Evolutionary conservation across 1,140 invertebrate species (phyloP), one percentile per base, ranked within the genome.

Genomic region (Pogonognathellus flavescens): DNA sequence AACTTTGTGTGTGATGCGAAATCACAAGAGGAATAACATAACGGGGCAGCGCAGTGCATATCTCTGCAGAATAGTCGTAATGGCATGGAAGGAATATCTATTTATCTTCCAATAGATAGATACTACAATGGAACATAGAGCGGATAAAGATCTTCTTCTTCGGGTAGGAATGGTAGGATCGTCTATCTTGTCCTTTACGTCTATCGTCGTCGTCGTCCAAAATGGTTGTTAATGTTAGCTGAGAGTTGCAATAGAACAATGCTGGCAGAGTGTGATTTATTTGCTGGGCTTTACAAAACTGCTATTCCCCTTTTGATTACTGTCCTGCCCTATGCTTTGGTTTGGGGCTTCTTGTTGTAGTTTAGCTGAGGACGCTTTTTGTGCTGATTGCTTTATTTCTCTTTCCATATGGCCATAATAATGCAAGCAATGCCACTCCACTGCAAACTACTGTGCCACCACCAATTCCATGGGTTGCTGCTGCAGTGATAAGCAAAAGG

Each of bases 331-430:
- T 59, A 18, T 14, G 25, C 22, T 66, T 66, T 66, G 62, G 62
- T 66, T 22, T 20, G 62, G 18, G 22, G 20, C 62, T 66, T 20
- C 62, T 66, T 20, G 62, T 31, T 66, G 31, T 20, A 4, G 18
- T 66, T 66, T 66, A 25, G 60, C 66, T 50, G 31, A 16, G 13
- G 70, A 41, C 14, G 70, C 11, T 76, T 76, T 76, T 76, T 76
- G 70, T 76, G 70, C 14, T 76, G 31, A 76, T 76, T 76, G 70
- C 41, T 76, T 76, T 76, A 76, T 76, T 76, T 76, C 22, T 50
- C 41, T 76, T 16, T 76, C 41, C 41, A 41, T 76, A 41, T 76
- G 31, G 25, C 13, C n/a, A 41, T 25, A 25, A 66, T 66, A 25
- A 14, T 9, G 20, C 31, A 41, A 41, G 31, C 31, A 41, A 41